phyloP scores from a whole-genome alignment of 2,888 invertebrate species.

The Micoletzkya japonica region DNA sequence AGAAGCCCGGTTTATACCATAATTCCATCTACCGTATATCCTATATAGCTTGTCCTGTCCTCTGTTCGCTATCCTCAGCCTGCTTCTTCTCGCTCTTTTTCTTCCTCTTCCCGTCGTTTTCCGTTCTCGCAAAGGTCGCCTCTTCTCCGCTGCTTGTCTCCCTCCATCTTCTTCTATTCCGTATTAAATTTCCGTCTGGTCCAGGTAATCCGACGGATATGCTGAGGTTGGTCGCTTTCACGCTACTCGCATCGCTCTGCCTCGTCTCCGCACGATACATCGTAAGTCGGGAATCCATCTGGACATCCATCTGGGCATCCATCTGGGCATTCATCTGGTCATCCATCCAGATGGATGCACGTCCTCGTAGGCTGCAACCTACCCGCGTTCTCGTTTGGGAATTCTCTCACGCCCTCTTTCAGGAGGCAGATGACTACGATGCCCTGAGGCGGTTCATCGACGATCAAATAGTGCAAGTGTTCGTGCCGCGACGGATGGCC shows the following conservation, averaged over 20 bases:
- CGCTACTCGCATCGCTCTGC: slow-evolving; percentile 6
- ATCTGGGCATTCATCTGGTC: too few species aligned
- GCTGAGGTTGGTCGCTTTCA: slow-evolving; percentile 22
- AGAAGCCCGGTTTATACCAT: too few species aligned
- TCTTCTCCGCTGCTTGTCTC: background rate
- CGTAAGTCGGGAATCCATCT: slow-evolving; percentile 1
- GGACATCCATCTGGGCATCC: too few species aligned
- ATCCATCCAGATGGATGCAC: too few species aligned
- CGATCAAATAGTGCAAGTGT: slow-evolving; percentile 25
- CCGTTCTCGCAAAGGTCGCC: slow-evolving; percentile 11
- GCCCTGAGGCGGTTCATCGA: slow-evolving; percentile 11
- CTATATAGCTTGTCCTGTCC: too few species aligned
- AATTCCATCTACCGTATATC: too few species aligned
- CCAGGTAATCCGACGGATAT: slow-evolving; percentile 9
- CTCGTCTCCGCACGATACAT: slow-evolving; percentile 21
- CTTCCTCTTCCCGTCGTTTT: slow-evolving; percentile 6
- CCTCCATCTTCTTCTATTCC: background rate
- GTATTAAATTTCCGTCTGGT: slow-evolving; percentile 7
- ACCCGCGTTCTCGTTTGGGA: background rate
- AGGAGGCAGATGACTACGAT: slow-evolving; percentile 12
- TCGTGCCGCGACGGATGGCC: slow-evolving; percentile 18
- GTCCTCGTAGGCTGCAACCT: too few species aligned
- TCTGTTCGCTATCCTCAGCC: too few species aligned
- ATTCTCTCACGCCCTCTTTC: background rate
- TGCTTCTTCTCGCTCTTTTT: background rate